These are phyloP conservation scores for Trididemnum nubilum DNA, from an alignment of 23 tunicate species.

Conservation along the genomic window DNA sequence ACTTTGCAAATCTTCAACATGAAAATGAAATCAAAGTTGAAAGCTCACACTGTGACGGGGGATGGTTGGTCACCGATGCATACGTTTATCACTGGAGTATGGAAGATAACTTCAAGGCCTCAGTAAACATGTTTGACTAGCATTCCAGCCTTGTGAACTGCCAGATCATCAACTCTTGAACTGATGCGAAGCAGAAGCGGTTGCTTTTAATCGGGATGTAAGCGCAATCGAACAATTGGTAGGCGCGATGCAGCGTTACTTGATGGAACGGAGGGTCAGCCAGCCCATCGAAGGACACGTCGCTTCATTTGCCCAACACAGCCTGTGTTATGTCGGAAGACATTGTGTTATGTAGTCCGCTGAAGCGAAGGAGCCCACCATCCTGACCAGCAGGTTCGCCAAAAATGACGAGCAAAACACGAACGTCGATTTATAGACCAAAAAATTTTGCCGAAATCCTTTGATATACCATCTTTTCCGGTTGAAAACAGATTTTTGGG, in stretches of 20 bases:
- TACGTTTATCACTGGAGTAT: constrained; percentile 99
- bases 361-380: too few species aligned
- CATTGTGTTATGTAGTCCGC: too few species aligned
- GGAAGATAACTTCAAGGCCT: constrained; percentile 97
- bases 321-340: too few species aligned
- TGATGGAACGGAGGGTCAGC: constrained; percentile 93
- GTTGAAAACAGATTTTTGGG: too few species aligned
- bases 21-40: constrained; percentile 99
- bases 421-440: too few species aligned
- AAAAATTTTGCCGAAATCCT: too few species aligned
- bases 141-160: constrained; percentile 89
- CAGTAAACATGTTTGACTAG: constrained; percentile 95
- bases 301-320: constrained; percentile 94
- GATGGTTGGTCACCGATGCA: constrained; percentile 94
- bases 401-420: too few species aligned
- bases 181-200: constrained; percentile 97
- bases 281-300: constrained; percentile 99
- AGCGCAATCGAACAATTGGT: constrained; percentile 92
- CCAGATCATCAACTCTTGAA: constrained; percentile 94
- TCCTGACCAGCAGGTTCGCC: too few species aligned
- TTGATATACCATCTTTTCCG: too few species aligned
- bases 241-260: constrained; percentile 98
- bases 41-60: constrained; percentile 99
- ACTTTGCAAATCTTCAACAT: constrained; percentile 99
- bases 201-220: constrained; percentile 94